Evolutionary conservation across 2,113 vertebrate species (phyloP), one percentile per base, ranked within the genome.

Genomic region (Columba livia): DNA sequence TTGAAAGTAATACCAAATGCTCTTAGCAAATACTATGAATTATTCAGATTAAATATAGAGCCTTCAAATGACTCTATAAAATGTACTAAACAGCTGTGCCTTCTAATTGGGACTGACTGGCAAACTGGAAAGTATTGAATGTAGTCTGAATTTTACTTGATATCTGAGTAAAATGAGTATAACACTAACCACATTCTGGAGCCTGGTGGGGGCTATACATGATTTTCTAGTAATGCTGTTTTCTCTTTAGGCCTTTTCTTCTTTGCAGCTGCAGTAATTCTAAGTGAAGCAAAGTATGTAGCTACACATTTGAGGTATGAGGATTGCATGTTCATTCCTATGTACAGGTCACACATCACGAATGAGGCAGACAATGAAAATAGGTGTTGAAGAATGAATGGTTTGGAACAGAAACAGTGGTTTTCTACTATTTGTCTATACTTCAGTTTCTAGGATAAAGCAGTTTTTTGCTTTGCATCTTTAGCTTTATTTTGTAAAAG

Each of bases 1-100:
- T 94, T 97, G 95, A 96, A 96, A 97, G 91, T 93, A 96, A 97
- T 96, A 91, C 86, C 89, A 94, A 97, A 96, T 90, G 90, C 88
- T 94, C 73, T 69, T 67, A 93, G 65, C 31, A 90, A 94, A 97
- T 89, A 94, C 80, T 91, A 91, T 88, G 90, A 94, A 95, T 95
- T 92, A 96, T 93, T 96, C 96, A 96, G 73, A 95, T 96, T 96
- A 96, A 97, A 96, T 92, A 88, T 91, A 93, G 86, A 95, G 89
- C 23, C 78, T 96, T 96, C 92, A 94, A 97, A 95, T 80, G 79
- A 86, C 94, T 96, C 85, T 51, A 51, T 92, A 83, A 94, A 97
- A 94, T 91, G 84, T 77, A 91, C 64, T 95, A 92, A 97, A 95
- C 97, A 97, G 95, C 96, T 97, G 97, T 92, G 93, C 81, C 85